Evolutionary conservation across 2,888 invertebrate genomes (phyloP).

Genomic region (Agriopis aurantiaria): DNA sequence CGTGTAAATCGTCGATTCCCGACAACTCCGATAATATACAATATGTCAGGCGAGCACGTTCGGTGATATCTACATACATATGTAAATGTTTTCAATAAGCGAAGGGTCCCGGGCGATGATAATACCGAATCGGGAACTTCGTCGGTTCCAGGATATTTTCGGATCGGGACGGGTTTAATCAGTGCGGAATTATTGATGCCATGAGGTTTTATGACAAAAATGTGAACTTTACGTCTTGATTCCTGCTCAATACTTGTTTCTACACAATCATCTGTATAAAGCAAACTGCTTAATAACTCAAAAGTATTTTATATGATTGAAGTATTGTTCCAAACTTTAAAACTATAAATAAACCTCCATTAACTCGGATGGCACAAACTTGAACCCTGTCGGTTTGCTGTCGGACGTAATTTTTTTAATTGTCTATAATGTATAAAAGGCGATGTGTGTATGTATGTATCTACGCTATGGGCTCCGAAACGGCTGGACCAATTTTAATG

Average conservation of each 20-base stretch:
- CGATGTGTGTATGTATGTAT: too few relatives aligned
- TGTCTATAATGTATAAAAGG: too few relatives aligned
- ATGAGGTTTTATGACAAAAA: conserved; percentile 11
- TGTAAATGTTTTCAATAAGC: conserved; percentile 82
- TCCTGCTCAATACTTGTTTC: background rate
- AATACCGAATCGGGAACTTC: conserved; percentile 43
- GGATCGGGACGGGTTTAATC: conserved; percentile 27
- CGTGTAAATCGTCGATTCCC: conserved; percentile 69
- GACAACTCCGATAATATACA: conserved; percentile 68
- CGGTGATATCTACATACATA: conserved; percentile 69
- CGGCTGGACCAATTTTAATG: too few relatives aligned
- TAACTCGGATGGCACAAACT: too few relatives aligned
- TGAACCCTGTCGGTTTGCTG: too few relatives aligned
- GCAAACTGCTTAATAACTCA: too few relatives aligned
- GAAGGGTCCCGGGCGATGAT: conserved; percentile 51
- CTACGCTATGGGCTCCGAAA: too few relatives aligned
- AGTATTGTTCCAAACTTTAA: too few relatives aligned
- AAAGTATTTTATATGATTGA: too few relatives aligned
- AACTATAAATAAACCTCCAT: too few relatives aligned
- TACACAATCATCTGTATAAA: background rate
- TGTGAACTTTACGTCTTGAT: background rate
- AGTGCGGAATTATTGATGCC: conserved; percentile 24
- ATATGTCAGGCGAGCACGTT: conserved; percentile 62
- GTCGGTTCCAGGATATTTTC: conserved; percentile 24
- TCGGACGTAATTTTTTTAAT: too few relatives aligned